Evolutionary conservation across 30 jellyfish, hydroid and myxozoan genomes (phyloP), one percentile per base, ranked within the genome.

Genomic region (Pseudorhiza aurosa): DNA sequence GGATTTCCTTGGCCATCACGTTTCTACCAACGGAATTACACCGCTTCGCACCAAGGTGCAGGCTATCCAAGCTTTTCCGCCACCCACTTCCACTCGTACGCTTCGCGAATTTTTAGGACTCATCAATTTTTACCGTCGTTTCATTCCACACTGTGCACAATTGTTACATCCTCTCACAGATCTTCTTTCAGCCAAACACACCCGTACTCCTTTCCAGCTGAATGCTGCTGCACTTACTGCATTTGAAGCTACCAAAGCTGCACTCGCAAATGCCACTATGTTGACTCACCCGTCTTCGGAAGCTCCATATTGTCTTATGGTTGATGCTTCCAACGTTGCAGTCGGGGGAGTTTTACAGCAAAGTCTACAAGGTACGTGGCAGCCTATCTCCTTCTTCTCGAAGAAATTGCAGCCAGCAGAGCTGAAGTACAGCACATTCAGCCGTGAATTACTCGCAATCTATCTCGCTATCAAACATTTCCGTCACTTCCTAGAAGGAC

Each of bases 311-410:
- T 45, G 65, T 26, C 73, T 58, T n/a, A 62, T 65, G 73, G 65
- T 58, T n/a, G 90, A 77, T 37, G 85, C 90, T 62, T 77, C 90
- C 17, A 58, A 77, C 26, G 58, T 46, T 21, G 70, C 84, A 31
- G 53, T 70, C 69, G 84, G 70, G 9, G 70, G 84, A 18, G 72
- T 59, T n/a, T 72, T 58, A 14, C 83, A 62, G 29, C 72, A 58
- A 25, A 2, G 37, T 71, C 35, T 44, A 2, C 24, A 72, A 2
- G 33, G 18, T 25, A 31, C 12, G 5, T 72, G 85, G 85, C 49
- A 72, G 21, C 88, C 88, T 36, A 58, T 64, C 31, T 19, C 67
- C 11, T 77, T 79, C 65, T 79, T 79, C 55, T 53, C 79, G 14
- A 79, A n/a, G n/a, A n/a, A n/a, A n/a, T n/a, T n/a, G n/a, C n/a